A percentile compares a stretch with the other conserved stretches of the same genome.
These are phyloP conservation scores for Flabesymbios commensalis DNA, from an alignment of 2,888 invertebrate species.

Conservation along the genomic window DNA sequence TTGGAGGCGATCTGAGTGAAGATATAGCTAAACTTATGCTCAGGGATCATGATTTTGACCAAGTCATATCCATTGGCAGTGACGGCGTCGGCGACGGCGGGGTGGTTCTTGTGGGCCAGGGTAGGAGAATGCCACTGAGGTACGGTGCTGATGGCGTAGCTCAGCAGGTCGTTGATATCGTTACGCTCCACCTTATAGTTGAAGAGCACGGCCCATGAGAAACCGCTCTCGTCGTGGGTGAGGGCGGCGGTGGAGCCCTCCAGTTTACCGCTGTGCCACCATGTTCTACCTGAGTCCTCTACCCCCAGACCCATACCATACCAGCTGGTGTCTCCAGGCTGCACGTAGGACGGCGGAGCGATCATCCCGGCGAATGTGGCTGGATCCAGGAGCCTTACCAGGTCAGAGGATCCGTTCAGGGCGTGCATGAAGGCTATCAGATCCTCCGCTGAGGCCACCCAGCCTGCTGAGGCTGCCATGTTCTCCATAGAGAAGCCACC, in stretches of 20 bases:
- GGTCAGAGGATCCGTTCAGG: constrained; percentile 13
- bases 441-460: constrained; percentile 44
- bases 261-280: constrained; percentile 55
- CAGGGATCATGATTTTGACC: constrained; percentile 29
- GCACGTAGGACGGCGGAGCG: constrained; percentile 1
- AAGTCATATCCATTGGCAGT: constrained; percentile 20
- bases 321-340: constrained; percentile 11
- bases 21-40: constrained; percentile 22
- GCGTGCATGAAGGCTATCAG: constrained; percentile 35
- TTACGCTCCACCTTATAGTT: constrained; percentile 38
- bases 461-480: constrained; percentile 48
- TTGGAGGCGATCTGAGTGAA: constrained; percentile 14
- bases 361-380: constrained; percentile 23
- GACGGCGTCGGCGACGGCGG: constrained; percentile 2
- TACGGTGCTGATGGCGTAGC: constrained; percentile 24
- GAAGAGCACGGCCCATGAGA: constrained; percentile 49
- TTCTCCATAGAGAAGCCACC: constrained; percentile 49
- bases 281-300: constrained; percentile 43
- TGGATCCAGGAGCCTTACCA: constrained; percentile 4
- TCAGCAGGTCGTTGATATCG: constrained; percentile 29
- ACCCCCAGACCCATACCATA: constrained; percentile 54
- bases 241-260: constrained; percentile 52
- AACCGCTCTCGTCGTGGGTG: constrained; percentile 43
- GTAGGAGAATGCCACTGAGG: not conserved
- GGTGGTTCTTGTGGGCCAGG: not conserved